Evolutionary conservation across 1,140 invertebrate species (phyloP).

Genomic region (Sarcophaga bullata): DNA sequence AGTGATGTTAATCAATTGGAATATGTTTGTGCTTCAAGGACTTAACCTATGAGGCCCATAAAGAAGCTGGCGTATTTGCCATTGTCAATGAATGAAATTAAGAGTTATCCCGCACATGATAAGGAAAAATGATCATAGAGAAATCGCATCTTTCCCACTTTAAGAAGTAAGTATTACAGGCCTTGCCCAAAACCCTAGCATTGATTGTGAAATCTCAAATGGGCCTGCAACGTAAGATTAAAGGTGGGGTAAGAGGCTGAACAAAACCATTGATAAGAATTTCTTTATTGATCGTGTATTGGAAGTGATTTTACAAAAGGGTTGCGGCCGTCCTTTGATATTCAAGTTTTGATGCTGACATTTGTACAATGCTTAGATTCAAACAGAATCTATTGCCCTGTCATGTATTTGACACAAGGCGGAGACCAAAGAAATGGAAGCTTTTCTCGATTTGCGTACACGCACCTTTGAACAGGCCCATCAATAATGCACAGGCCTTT

Average conservation of each 20-base stretch:
- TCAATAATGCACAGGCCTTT: conserved; percentile 81
- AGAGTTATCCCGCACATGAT: conserved; percentile 59
- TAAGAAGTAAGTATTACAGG: conserved; percentile 84
- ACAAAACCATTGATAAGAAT: conserved; percentile 91
- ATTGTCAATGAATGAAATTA: conserved; percentile 56
- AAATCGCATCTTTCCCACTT: conserved; percentile 92
- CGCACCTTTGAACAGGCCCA: conserved; percentile 81
- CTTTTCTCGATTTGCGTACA: conserved; percentile 86
- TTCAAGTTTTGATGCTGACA: conserved; percentile 96
- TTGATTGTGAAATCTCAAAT: conserved; percentile 97
- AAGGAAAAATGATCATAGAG: conserved; percentile 70
- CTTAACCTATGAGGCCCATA: conserved; percentile 85
- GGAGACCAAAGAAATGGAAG: conserved; percentile 78
- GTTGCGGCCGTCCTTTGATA: conserved; percentile 81
- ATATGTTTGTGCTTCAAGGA: conserved; percentile 91
- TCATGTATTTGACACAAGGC: conserved; percentile 92
- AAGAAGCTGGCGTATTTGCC: conserved; percentile 75
- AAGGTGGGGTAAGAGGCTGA: conserved; percentile 89
- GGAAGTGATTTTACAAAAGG: conserved; percentile 80
- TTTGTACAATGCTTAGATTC: conserved; percentile 88
- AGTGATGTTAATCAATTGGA: conserved; percentile 79
- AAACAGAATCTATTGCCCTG: conserved; percentile 96
- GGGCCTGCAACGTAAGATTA: conserved; percentile 86
- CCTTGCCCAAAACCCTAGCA: conserved; percentile 83
- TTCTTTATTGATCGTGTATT: conserved; percentile 83